Evolutionary conservation across 1,140 invertebrate species (phyloP).

Genomic region (Cotesia chilonis): DNA sequence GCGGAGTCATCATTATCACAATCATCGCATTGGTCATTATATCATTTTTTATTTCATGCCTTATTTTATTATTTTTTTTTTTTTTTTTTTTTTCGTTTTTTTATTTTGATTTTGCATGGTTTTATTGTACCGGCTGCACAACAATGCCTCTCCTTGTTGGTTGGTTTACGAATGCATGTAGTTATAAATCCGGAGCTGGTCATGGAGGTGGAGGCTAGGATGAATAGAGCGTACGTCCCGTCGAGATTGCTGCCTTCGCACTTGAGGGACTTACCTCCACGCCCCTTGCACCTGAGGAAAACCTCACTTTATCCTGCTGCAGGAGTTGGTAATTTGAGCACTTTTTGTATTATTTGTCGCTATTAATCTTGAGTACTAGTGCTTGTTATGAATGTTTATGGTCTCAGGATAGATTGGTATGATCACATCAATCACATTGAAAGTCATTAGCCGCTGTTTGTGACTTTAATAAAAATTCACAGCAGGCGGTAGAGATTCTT

Average conservation of each 20-base stretch:
- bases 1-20: not conserved
- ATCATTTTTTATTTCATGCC: slow-evolving; percentile 40
- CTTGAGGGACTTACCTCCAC: slow-evolving; percentile 54
- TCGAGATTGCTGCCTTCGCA: slow-evolving; percentile 70
- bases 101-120: slow-evolving; percentile 67
- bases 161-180: slow-evolving; percentile 67
- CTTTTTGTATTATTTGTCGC: slow-evolving; percentile 38
- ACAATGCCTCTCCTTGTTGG: slow-evolving; percentile 54
- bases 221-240: slow-evolving; percentile 82
- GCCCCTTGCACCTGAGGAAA: slow-evolving; percentile 61
- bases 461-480: slow-evolving; percentile 24
- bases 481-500: slow-evolving; percentile 60
- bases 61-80: slow-evolving; percentile 44
- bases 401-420: slow-evolving; percentile 20
- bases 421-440: slow-evolving; percentile 1
- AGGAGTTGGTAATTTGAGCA: slow-evolving; percentile 58
- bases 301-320: slow-evolving; percentile 60
- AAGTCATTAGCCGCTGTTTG: slow-evolving; percentile 10
- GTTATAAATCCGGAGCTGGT: slow-evolving; percentile 87
- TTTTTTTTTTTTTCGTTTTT: slow-evolving; percentile 57
- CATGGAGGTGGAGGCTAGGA: slow-evolving; percentile 86
- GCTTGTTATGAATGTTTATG: slow-evolving; percentile 23
- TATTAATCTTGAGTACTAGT: slow-evolving; percentile 18
- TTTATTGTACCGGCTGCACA: slow-evolving; percentile 65
- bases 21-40: slow-evolving; percentile 8